These are phyloP conservation scores for Tipula vernalis DNA, from an alignment of 2,888 invertebrate species.

Conservation along the genomic window DNA sequence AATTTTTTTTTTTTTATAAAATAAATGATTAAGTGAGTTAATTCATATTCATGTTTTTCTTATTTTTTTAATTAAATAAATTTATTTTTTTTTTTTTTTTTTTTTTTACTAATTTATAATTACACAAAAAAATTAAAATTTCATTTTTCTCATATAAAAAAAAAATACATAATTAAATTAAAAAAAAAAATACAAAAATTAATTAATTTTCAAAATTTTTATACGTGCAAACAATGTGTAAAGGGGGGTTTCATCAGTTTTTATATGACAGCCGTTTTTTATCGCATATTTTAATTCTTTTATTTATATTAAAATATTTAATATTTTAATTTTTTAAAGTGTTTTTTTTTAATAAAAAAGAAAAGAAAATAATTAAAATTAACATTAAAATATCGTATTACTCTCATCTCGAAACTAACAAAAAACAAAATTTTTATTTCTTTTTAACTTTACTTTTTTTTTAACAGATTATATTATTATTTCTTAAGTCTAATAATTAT, in stretches of 20 bases:
- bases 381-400: slow-evolving; percentile 11
- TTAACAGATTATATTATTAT: background rate
- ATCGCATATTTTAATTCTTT: background rate
- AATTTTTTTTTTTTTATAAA: background rate
- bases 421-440: slow-evolving; percentile 7
- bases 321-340: slow-evolving; percentile 5
- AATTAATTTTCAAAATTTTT: slow-evolving; percentile 11
- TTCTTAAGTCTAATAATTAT: background rate
- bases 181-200: slow-evolving; percentile 23
- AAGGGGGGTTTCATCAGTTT: slow-evolving; percentile 22
- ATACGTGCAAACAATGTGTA: slow-evolving; percentile 40
- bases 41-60: background rate
- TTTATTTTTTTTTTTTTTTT: no score
- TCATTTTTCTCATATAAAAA: slow-evolving; percentile 19
- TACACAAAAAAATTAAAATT: slow-evolving; percentile 5
- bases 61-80: background rate
- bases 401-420: slow-evolving; percentile 4
- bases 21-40: background rate
- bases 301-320: slow-evolving; percentile 7
- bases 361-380: slow-evolving; percentile 24
- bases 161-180: background rate
- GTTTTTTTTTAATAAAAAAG: slow-evolving; percentile 27
- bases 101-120: slow-evolving; percentile 10
- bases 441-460: background rate
- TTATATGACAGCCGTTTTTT: slow-evolving; percentile 11